These are phyloP conservation scores for Hyla sarda DNA, from an alignment of 2,113 vertebrate genomes.

Conservation along the genomic window DNA sequence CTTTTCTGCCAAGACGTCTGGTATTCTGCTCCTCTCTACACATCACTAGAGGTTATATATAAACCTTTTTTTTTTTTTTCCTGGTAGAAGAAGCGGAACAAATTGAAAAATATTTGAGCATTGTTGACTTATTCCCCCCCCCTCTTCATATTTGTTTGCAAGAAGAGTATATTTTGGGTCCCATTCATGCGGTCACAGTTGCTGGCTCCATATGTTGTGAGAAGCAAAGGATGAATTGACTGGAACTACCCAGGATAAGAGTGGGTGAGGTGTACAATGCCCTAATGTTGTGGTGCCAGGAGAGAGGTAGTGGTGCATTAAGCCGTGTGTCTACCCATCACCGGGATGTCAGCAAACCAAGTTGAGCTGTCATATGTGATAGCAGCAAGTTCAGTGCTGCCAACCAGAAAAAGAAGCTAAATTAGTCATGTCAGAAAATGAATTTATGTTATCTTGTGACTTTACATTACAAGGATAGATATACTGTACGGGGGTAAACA, in stretches of 20 bases:
- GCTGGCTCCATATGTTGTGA: constrained; percentile 19
- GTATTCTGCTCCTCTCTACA: neutral
- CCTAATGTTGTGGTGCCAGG: neutral
- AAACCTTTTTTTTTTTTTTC: constrained; percentile 12
- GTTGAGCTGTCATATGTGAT: constrained; percentile 27
- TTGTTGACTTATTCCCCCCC: neutral
- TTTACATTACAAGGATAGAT: neutral
- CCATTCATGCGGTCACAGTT: constrained; percentile 18
- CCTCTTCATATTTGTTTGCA: neutral
- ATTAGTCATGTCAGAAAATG: neutral
- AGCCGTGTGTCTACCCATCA: constrained; percentile 24
- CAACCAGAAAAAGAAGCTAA: constrained; percentile 1
- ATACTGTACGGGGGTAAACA: neutral
- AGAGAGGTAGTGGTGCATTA: constrained; percentile 37
- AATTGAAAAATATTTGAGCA: constrained; percentile 1
- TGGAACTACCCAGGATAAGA: constrained; percentile 30
- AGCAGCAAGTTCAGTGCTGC: neutral
- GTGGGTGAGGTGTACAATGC: neutral
- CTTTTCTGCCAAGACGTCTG: neutral
- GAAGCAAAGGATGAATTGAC: constrained; percentile 4
- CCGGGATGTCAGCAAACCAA: neutral
- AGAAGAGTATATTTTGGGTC: constrained; percentile 31
- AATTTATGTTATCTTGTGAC: neutral
- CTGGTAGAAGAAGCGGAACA: neutral
- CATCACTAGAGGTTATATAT: constrained; percentile 15